A percentile compares a stretch with the other conserved stretches of the same genome.
phyloP scores from a whole-genome alignment of 1,140 invertebrate species.

The Drosophila ogumai region DNA sequence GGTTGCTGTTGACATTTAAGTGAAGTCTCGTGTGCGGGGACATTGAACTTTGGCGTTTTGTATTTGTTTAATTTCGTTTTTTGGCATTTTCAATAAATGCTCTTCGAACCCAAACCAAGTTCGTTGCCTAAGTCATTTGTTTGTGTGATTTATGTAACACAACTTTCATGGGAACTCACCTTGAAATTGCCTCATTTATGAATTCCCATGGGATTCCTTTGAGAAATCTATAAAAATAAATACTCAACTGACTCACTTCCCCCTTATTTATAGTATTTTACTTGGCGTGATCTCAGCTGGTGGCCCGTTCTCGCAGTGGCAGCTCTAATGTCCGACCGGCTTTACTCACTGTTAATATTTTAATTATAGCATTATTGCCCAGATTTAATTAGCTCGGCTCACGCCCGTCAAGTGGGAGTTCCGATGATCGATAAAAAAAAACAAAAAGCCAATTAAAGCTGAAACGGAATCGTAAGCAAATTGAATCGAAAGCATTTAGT shows the following conservation, averaged over 20 bases:
- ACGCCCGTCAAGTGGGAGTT: constrained; percentile 54
- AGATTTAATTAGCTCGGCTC: constrained; percentile 57
- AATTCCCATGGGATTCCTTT: constrained; percentile 8
- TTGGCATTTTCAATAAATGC: constrained; percentile 46
- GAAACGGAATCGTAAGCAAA: constrained; percentile 31
- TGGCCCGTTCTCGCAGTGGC: constrained; percentile 36
- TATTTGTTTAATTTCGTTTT: constrained; percentile 28
- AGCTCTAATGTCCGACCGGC: constrained; percentile 29
- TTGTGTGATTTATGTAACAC: constrained; percentile 19
- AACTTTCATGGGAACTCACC: constrained; percentile 14
- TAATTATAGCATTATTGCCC: constrained; percentile 64
- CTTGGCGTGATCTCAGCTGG: constrained; percentile 43
- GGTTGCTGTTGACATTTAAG: constrained; percentile 63
- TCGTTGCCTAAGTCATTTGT: constrained; percentile 54
- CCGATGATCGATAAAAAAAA: constrained; percentile 46
- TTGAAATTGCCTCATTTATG: not conserved
- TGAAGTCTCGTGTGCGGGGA: constrained; percentile 50
- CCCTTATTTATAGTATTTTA: constrained; percentile 44
- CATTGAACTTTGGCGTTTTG: constrained; percentile 62
- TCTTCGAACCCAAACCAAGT: constrained; percentile 22
- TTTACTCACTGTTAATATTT: constrained; percentile 67
- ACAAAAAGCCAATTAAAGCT: constrained; percentile 46
- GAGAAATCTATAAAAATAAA: not conserved
- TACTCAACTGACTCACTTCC: constrained; percentile 27
- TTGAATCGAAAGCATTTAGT: constrained; percentile 44